These are phyloP conservation scores for Drosophila mauritiana DNA, from an alignment of 1,140 invertebrate genomes.

Conservation along the genomic window DNA sequence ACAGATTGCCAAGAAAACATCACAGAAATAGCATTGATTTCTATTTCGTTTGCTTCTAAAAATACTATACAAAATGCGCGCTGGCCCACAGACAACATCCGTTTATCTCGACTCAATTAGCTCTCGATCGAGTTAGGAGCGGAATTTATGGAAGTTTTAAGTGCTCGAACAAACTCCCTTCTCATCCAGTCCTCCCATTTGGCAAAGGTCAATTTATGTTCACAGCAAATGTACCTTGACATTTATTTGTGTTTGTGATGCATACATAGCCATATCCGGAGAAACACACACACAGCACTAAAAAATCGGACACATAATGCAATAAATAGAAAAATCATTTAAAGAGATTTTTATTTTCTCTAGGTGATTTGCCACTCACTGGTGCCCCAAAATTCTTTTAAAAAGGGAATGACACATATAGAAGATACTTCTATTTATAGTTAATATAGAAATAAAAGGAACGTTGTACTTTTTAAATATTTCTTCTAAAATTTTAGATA, in stretches of 20 bases:
- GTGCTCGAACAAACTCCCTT: conserved; percentile 46
- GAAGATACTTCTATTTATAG: too few relatives aligned
- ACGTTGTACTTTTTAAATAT: too few relatives aligned
- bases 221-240: conserved; percentile 60
- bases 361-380: conserved; percentile 20
- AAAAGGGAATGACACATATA: neutral
- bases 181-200: neutral
- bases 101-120: conserved; percentile 69
- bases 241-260: conserved; percentile 42
- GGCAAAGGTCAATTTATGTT: conserved; percentile 49
- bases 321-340: conserved; percentile 57
- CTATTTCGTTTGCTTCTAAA: conserved; percentile 55
- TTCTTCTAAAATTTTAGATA: neutral
- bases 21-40: conserved; percentile 61
- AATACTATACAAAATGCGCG: conserved; percentile 36
- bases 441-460: too few relatives aligned
- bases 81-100: conserved; percentile 28
- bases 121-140: conserved; percentile 14
- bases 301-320: conserved; percentile 17
- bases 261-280: conserved; percentile 12
- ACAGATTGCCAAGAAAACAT: conserved; percentile 32
- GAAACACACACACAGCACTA: neutral
- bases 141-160: conserved; percentile 59
- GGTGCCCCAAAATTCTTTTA: neutral
- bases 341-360: conserved; percentile 36